These are phyloP conservation scores for Meliscaeva auricollis DNA, from an alignment of 2,888 invertebrate species.

Conservation along the genomic window DNA sequence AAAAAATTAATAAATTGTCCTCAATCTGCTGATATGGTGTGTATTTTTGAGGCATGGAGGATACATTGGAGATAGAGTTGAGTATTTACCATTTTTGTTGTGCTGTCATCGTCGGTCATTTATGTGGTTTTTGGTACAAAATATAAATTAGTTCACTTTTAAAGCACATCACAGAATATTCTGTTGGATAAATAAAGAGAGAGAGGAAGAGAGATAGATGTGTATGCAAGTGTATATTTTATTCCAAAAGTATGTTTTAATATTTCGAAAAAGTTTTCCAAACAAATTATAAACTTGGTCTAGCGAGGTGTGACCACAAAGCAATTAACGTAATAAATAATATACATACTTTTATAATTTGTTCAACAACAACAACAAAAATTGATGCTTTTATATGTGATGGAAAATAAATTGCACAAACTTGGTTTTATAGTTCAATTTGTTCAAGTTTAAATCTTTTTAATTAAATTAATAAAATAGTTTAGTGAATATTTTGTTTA, in stretches of 20 bases:
- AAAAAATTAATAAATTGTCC: neutral
- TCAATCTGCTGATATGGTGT: neutral
- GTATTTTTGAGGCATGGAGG: neutral
- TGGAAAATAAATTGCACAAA: neutral
- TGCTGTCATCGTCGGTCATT: neutral
- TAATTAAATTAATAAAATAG: too few species aligned
- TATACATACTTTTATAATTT: conserved; percentile 14
- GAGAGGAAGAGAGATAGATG: too few species aligned
- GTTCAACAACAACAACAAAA: neutral
- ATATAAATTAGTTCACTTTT: conserved; percentile 18
- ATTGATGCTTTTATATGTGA: too few species aligned
- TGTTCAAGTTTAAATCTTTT: too few species aligned
- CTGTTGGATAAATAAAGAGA: neutral
- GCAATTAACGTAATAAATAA: neutral
- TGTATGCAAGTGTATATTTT: too few species aligned
- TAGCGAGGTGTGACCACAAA: neutral
- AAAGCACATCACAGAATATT: neutral
- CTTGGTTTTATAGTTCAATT: too few species aligned
- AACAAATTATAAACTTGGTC: conserved; percentile 1
- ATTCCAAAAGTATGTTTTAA: too few species aligned
- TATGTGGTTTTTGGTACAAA: conserved; percentile 9
- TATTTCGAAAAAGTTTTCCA: neutral
- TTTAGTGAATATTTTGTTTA: too few species aligned
- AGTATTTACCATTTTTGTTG: neutral
- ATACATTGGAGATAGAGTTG: neutral